Conservation (phyloP, 2,113 vertebrate genomes). For the Varanus komodoensis region DNA sequence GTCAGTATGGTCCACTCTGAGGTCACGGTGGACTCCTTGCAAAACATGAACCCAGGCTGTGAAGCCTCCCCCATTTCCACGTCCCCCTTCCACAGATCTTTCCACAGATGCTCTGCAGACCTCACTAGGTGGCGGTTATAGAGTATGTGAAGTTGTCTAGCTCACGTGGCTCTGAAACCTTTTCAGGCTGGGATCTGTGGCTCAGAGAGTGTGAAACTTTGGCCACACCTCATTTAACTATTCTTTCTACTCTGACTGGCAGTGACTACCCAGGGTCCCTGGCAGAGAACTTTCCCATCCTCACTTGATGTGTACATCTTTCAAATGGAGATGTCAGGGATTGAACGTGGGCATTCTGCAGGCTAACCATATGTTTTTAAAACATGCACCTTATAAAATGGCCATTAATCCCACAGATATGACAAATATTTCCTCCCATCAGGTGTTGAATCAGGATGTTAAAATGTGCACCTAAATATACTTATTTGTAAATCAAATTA, state of each 20-base stretch:
- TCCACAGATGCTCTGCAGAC: no score
- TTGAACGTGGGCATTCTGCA: background rate
- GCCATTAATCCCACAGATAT: background rate
- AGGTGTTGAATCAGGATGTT: background rate
- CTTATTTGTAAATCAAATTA: background rate
- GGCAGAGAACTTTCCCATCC: no score
- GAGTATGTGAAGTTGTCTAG: no score
- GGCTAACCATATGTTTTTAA: background rate
- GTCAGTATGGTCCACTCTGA: no score
- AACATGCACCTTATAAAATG: background rate
- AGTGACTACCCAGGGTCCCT: background rate
- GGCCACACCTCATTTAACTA: background rate
- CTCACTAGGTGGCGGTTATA: no score
- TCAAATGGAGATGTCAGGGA: background rate
- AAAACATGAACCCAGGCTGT: no score
- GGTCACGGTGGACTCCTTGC: no score
- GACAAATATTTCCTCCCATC: background rate
- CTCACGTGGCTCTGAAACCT: no score
- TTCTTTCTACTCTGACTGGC: background rate
- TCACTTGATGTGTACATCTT: background rate
- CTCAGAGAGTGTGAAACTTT: background rate
- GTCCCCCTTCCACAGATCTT: no score
- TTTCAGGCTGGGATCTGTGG: no score
- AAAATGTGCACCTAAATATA: background rate
- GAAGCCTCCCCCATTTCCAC: no score